A percentile compares a stretch with the other conserved stretches of the same genome.
Evolutionary conservation across 2,888 invertebrate genomes (phyloP).

Genomic region (Erpobdella octoculata): DNA sequence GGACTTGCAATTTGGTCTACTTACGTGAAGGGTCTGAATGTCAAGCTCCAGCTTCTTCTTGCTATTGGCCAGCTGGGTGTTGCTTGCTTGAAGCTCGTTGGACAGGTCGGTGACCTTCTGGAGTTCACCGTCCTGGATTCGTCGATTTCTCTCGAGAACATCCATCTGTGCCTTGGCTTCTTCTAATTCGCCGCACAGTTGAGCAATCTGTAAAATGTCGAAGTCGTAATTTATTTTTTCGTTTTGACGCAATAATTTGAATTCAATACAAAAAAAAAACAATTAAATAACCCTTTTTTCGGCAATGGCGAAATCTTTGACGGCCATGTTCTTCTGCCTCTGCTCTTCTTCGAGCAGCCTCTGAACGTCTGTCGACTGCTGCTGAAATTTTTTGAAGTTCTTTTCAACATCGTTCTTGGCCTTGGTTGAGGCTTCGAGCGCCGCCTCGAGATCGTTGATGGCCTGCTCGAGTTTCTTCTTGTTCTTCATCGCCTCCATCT

Average conservation of each 20-base stretch:
- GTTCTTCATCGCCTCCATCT: conserved; percentile 98
- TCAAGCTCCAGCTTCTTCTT: conserved; percentile 99
- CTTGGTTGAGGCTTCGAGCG: conserved; percentile 96
- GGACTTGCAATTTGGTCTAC: background rate
- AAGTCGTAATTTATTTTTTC: background rate
- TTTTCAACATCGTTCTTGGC: conserved; percentile 96
- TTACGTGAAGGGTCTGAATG: conserved; percentile 72
- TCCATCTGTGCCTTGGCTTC: conserved; percentile 93
- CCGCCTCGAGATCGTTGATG: conserved; percentile 98
- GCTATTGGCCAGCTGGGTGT: conserved; percentile 84
- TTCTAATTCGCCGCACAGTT: conserved; percentile 93
- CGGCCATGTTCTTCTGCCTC: conserved; percentile 74
- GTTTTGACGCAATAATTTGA: too few species aligned
- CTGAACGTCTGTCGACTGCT: conserved; percentile 63
- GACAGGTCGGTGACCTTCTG: conserved; percentile 95
- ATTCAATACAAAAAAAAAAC: too few species aligned
- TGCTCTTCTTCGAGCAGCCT: conserved; percentile 87
- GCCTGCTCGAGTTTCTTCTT: conserved; percentile 99
- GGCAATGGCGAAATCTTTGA: conserved; percentile 92
- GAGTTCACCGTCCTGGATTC: conserved; percentile 93
- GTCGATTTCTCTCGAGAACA: conserved; percentile 84
- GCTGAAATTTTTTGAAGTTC: conserved; percentile 95
- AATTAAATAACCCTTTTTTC: conserved; percentile 95
- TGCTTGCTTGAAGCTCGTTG: conserved; percentile 89
- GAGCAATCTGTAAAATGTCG: conserved; percentile 54